These are phyloP conservation scores for Bos javanicus DNA, from an alignment of 2,113 vertebrate species.

Conservation along the genomic window DNA sequence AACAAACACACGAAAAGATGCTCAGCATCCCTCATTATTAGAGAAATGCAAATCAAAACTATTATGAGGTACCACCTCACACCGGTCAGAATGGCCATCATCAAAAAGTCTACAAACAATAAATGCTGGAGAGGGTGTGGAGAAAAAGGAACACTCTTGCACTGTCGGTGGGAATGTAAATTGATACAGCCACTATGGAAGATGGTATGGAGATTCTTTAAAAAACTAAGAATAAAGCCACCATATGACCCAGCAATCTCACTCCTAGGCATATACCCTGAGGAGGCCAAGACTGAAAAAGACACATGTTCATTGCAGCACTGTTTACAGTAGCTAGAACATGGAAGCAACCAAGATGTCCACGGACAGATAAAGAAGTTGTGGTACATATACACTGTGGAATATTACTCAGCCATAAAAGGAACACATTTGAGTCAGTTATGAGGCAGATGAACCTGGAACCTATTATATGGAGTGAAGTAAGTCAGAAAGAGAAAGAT, in stretches of 20 bases:
- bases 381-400: neutral
- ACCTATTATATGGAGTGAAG: neutral
- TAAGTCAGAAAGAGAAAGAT: neutral
- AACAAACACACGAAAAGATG: neutral
- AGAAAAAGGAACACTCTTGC: neutral
- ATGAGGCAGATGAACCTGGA: neutral
- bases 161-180: neutral
- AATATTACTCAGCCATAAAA: neutral
- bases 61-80: neutral
- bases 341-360: neutral
- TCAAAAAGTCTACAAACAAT: neutral
- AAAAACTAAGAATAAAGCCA: neutral
- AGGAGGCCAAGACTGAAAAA: neutral
- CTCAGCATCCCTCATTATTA: neutral
- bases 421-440: neutral
- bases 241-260: neutral
- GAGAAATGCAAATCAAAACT: neutral
- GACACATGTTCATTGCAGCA: neutral
- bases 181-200: neutral
- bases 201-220: neutral
- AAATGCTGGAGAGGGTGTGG: neutral
- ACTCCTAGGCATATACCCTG: neutral
- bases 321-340: neutral
- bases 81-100: neutral
- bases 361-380: neutral